phyloP scores from a whole-genome alignment of 1,140 invertebrate species.

The Archegozetes longisetosus region DNA sequence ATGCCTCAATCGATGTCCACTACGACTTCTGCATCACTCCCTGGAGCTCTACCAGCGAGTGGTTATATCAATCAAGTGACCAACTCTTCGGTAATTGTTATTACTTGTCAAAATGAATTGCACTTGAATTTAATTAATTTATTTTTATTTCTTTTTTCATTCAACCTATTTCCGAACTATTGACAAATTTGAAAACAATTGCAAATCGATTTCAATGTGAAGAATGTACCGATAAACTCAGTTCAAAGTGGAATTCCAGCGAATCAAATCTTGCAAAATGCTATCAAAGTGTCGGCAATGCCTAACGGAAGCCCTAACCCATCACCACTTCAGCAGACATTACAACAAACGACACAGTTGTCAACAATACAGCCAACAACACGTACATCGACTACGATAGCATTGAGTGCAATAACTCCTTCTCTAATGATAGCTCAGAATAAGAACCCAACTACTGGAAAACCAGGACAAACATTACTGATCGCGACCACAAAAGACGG shows the following conservation, averaged over 20 bases:
- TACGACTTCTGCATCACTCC: conserved; percentile 4
- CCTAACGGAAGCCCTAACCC: background rate
- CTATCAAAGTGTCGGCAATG: too few relatives aligned
- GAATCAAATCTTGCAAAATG: conserved; percentile 1
- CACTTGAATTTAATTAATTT: too few relatives aligned
- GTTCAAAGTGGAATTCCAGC: conserved; percentile 12
- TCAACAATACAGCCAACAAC: background rate
- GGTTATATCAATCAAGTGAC: conserved; percentile 18
- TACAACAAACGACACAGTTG: background rate
- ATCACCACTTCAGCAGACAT: too few relatives aligned
- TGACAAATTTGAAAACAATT: too few relatives aligned
- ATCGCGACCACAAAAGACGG: background rate
- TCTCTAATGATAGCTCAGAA: background rate
- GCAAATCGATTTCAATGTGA: too few relatives aligned
- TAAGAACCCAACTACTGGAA: background rate
- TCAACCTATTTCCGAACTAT: too few relatives aligned
- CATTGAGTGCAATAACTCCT: background rate
- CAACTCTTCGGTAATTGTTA: conserved; percentile 13
- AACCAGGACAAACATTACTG: background rate
- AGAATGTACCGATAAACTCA: conserved; percentile 1
- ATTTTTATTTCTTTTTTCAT: background rate
- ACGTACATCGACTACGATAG: background rate
- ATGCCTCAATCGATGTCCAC: background rate
- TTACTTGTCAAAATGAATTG: conserved; percentile 4
- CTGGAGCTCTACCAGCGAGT: conserved; percentile 17